phyloP scores from a whole-genome alignment of 2,113 vertebrate genomes.

The Saguinus imperator region DNA sequence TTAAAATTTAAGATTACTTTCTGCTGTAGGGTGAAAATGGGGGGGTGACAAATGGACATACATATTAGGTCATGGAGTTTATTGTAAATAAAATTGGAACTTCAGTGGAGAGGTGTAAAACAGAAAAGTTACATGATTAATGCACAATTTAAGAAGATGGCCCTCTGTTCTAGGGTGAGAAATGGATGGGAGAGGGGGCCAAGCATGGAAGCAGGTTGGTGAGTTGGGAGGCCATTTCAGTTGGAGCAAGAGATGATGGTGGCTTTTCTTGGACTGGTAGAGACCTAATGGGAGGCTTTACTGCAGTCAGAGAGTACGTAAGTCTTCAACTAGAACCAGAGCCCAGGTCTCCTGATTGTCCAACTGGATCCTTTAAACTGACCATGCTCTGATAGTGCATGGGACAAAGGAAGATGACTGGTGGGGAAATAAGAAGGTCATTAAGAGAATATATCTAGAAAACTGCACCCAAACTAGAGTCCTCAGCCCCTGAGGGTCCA shows the following conservation, averaged over 20 bases:
- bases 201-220: neutral
- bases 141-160: neutral
- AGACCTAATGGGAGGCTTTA: neutral
- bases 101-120: neutral
- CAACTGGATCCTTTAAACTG: neutral
- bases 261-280: neutral
- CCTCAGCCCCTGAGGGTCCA: neutral
- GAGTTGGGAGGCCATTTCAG: neutral
- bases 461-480: neutral
- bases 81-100: neutral
- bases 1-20: neutral
- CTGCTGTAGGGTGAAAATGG: neutral
- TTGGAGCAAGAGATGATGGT: neutral
- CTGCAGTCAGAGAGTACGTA: neutral
- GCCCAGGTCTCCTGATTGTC: neutral
- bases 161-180: neutral
- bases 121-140: neutral
- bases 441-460: neutral
- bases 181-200: accelerated
- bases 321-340: neutral
- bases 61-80: neutral
- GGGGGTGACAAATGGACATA: too few species aligned
- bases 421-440: neutral
- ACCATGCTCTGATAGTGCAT: neutral
- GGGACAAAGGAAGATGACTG: neutral